phyloP scores from a whole-genome alignment of 2,797 vertebrate species.

The Anableps anableps region DNA sequence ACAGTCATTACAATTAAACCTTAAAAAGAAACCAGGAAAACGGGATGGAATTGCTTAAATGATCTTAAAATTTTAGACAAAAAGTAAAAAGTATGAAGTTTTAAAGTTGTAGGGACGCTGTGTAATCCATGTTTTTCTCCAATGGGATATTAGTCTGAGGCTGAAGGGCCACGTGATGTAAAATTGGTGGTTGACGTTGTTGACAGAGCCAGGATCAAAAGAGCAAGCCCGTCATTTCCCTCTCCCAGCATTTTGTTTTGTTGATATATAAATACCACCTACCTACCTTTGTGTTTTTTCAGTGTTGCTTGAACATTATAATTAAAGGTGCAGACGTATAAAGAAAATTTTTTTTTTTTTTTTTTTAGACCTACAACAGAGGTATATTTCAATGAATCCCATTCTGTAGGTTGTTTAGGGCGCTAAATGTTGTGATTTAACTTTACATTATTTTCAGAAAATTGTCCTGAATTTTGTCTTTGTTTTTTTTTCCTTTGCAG shows the following conservation, averaged over 20 bases:
- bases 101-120: neutral
- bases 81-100: too few species aligned
- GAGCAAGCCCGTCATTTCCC: neutral
- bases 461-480: too few species aligned
- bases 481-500: neutral
- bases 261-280: neutral
- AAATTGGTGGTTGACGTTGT: slow-evolving; percentile 4
- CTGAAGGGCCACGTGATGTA: neutral
- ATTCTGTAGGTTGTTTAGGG: neutral
- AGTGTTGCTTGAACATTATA: neutral
- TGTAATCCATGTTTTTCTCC: neutral
- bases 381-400: neutral
- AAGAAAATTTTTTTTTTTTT: too few species aligned
- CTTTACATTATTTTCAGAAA: neutral
- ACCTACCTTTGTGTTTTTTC: neutral
- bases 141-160: neutral
- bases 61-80: too few species aligned
- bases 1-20: neutral
- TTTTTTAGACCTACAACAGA: neutral
- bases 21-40: neutral
- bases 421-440: neutral
- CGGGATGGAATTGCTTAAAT: neutral
- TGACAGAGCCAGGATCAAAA: neutral
- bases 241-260: neutral
- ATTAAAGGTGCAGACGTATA: neutral